Base-by-base conservation (phyloP, 2,797 vertebrate species). In the Liasis olivaceus region DNA sequence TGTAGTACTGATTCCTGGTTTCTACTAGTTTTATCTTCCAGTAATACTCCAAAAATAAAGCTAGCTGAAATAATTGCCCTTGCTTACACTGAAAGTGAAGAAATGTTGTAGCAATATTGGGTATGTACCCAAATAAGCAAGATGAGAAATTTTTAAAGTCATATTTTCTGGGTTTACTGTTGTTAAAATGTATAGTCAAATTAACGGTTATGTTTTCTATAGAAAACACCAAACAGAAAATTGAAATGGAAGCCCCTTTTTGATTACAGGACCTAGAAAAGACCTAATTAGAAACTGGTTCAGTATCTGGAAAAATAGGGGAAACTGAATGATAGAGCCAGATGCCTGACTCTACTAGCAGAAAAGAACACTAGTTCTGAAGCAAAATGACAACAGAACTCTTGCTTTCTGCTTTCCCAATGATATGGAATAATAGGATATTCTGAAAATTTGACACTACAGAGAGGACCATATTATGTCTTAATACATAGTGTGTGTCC, bases 61-160 rank as follows among this genome's bases (percentile, higher is more conserved):
- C 64, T 87, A 26, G 28, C 20, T 92, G 56, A 60, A 88, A 72
- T 47, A 89, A 94, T 95, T 94, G 95, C 91, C 94, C 93, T 91
- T 94, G 87, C 92, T 96, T 95, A 95, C 47, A 90, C 8, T 69
- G 84, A 92, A 66, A 47, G 51, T 14, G 14, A 62, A 42, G 81
- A 95, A 94, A 94, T 89, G 85, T 87, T 95, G 93, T 94, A 94
- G 94, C 95, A 95, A 96, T 93, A 94, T 95, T 90, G 69, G 90
- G 56, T 22, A 94, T 42, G 88, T 95, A 93, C 81, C 94, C 91
- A 47, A 84, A 94, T 93, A 94, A 86, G 84, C 92, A 89, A 94
- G 91, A 95, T 87, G 91, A 91, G 72, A 94, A 95, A 96, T 95
- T 94, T 94, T 93, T 95, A 92, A 92, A 90, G 92, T 95, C 94